Evolutionary conservation across 2,113 vertebrate species (phyloP).

Genomic region (Perccottus glenii): DNA sequence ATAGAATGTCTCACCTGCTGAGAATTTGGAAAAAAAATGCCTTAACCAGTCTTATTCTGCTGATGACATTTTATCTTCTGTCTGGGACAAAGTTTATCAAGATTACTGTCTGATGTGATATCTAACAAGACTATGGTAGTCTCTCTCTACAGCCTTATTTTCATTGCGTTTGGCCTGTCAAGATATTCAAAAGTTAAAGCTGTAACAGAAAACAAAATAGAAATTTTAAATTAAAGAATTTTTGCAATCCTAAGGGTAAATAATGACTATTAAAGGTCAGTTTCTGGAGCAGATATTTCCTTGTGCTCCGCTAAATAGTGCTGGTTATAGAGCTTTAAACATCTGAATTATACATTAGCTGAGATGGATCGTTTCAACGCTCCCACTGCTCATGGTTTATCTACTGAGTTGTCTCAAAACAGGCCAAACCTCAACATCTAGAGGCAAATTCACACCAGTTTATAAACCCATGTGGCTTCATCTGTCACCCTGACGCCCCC

Average conservation of each 20-base stretch:
- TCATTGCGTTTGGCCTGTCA: background rate
- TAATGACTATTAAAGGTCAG: conserved; percentile 37
- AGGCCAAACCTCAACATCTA: conserved; percentile 30
- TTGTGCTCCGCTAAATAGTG: conserved; percentile 26
- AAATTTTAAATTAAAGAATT: conserved; percentile 3
- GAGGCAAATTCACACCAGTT: conserved; percentile 63
- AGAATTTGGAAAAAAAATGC: conserved; percentile 21
- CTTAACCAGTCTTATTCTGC: conserved; percentile 9
- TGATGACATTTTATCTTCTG: conserved; percentile 12
- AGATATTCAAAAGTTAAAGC: background rate
- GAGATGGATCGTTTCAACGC: conserved; percentile 33
- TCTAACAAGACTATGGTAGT: background rate
- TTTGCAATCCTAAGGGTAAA: conserved; percentile 5
- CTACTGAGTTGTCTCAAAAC: conserved; percentile 6
- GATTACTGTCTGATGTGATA: conserved; percentile 11
- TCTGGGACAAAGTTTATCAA: conserved; percentile 14
- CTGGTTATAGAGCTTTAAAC: conserved; percentile 41
- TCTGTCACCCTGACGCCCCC: conserved; percentile 49
- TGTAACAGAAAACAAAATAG: background rate
- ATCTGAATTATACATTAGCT: conserved; percentile 61
- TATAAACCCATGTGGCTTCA: conserved; percentile 48
- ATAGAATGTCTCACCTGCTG: background rate
- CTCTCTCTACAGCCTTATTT: background rate
- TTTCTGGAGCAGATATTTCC: conserved; percentile 24
- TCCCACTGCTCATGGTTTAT: conserved; percentile 9